Base-by-base conservation (phyloP, 2,888 invertebrate species). In the Agrilus cyanescens region DNA sequence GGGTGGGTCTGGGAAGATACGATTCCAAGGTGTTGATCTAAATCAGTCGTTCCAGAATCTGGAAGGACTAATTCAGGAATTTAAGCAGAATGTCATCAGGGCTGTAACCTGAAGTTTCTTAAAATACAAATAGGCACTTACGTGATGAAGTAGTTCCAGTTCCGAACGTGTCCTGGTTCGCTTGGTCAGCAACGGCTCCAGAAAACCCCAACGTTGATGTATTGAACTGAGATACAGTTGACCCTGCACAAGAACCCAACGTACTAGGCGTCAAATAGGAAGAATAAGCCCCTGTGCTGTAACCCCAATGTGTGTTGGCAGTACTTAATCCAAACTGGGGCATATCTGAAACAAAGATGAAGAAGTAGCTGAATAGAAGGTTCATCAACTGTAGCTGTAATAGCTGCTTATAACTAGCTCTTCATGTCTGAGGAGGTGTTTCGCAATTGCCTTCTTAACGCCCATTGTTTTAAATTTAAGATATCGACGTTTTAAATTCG, bases 221-320 rank as follows among this genome's bases (percentile, higher is more conserved):
- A 63, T 83, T 83, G 64, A 84, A 84, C 62, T 82, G 82, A 0
- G 73, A 61, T 2, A 78, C 75, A 0, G 80, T 68, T 1, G 82
- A 84, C 41, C 82, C 84, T 35, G 81, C 83, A 60, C 82, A 87
- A 14, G 82, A 85, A 25, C 82, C 82, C 49, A 79, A 60, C 53
- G 78, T 75, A 56, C 79, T 76, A 37, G 74, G 68, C 35, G 78
- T 79, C 57, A 89, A 73, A 63, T 89, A 90, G 12, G 88, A 85
- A 1, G 88, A 86, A 66, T 89, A 90, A 12, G 86, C 87, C 44
- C 85, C 82, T 20, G 88, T 83, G 33, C 88, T 82, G 63, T 88
- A 88, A 50, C 89, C 87, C 89, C 89, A 89, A 61, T 85, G 85
- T 10, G 86, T 82, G 66, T 89, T 88, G 56, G 85, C 80, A 57